Percentiles rank a stretch among this genome's conserved stretches.
phyloP scores from a whole-genome alignment of 2,797 vertebrate genomes.

The Notolepis coatsorum region DNA sequence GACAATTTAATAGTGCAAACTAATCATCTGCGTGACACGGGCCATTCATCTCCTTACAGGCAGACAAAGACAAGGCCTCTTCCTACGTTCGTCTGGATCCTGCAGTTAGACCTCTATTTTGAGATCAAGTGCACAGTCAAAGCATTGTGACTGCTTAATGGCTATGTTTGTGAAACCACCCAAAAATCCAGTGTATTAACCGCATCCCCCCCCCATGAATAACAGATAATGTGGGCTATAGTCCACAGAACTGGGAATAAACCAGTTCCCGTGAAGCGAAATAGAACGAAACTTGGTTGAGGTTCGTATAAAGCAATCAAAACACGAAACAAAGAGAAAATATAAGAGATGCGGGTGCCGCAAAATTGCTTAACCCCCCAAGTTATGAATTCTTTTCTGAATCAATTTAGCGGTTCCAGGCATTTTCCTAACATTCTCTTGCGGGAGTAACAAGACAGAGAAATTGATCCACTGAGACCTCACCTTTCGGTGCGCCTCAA shows the following conservation, averaged over 20 bases:
- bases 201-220: slow-evolving; percentile 86
- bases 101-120: slow-evolving; percentile 87
- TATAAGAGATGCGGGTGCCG: slow-evolving; percentile 47
- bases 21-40: slow-evolving; percentile 93
- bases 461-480: slow-evolving; percentile 91
- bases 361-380: slow-evolving; percentile 78
- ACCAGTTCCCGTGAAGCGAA: slow-evolving; percentile 33
- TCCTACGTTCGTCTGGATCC: slow-evolving; percentile 85
- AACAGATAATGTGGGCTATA: slow-evolving; percentile 82
- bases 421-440: slow-evolving; percentile 89
- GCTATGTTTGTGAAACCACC: slow-evolving; percentile 94
- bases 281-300: slow-evolving; percentile 41
- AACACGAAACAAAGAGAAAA: slow-evolving; percentile 53
- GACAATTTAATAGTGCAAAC: slow-evolving; percentile 97
- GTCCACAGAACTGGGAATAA: slow-evolving; percentile 21
- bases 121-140: slow-evolving; percentile 89
- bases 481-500: slow-evolving; percentile 98
- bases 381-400: slow-evolving; percentile 87
- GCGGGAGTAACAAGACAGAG: slow-evolving; percentile 86
- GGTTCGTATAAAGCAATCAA: slow-evolving; percentile 56
- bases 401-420: slow-evolving; percentile 89
- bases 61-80: slow-evolving; percentile 90
- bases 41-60: slow-evolving; percentile 91
- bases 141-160: slow-evolving; percentile 91
- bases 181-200: slow-evolving; percentile 88